Percentiles rank a stretch among this genome's conserved stretches.
These are phyloP conservation scores for Leuctra nigra DNA, from an alignment of 2,888 invertebrate species.

Conservation along the genomic window DNA sequence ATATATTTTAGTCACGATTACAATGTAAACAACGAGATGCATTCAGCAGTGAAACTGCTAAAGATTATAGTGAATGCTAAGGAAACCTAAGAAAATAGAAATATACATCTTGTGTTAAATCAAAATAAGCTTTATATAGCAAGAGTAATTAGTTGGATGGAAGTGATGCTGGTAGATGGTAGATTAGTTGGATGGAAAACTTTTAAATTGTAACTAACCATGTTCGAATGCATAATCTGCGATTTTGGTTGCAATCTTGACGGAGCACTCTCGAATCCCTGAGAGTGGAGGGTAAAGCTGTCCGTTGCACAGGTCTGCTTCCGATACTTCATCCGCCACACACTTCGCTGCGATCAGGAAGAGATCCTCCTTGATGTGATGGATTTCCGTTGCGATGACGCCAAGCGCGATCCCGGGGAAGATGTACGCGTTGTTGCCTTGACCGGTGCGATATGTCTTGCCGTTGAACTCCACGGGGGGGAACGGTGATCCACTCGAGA, in stretches of 20 bases:
- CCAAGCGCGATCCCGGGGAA: slow-evolving; percentile 96
- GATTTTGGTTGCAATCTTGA: slow-evolving; percentile 81
- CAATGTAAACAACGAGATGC: too few relatives aligned
- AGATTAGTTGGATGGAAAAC: too few relatives aligned
- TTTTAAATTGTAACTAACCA: slow-evolving; percentile 53
- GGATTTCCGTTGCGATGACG: slow-evolving; percentile 83
- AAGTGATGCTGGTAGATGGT: too few relatives aligned
- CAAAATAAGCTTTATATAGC: too few relatives aligned
- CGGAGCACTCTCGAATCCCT: slow-evolving; percentile 78
- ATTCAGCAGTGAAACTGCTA: too few relatives aligned
- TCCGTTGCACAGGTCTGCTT: slow-evolving; percentile 73
- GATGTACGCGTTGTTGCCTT: slow-evolving; percentile 97
- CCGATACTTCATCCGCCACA: slow-evolving; percentile 75
- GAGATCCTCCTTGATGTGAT: slow-evolving; percentile 88
- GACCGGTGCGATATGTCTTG: slow-evolving; percentile 81
- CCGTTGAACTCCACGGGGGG: slow-evolving; percentile 73
- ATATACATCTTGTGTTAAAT: too few relatives aligned
- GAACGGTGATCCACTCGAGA: slow-evolving; percentile 96
- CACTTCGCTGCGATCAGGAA: slow-evolving; percentile 94
- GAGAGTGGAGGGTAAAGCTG: slow-evolving; percentile 88
- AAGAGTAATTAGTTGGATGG: too few relatives aligned
- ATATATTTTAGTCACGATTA: too few relatives aligned
- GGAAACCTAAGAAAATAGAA: too few relatives aligned
- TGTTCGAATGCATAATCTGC: slow-evolving; percentile 84
- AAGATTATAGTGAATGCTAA: too few relatives aligned